These are phyloP conservation scores for Varecia variegata DNA, from an alignment of 2,797 vertebrate species.

Conservation along the genomic window DNA sequence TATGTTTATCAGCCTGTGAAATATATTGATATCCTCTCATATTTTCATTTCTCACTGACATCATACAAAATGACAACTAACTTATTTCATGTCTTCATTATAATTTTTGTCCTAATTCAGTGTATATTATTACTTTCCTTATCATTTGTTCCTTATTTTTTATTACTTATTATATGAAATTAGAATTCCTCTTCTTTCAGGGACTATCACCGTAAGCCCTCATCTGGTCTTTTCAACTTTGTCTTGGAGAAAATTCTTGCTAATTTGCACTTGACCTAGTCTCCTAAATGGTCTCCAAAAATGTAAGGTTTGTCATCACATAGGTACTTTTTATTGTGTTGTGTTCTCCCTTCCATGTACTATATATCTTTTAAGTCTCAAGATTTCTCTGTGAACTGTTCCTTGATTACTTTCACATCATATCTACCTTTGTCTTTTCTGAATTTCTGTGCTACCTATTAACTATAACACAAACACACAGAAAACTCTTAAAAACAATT, in stretches of 20 bases:
- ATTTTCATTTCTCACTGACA: background rate
- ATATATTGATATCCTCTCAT: background rate
- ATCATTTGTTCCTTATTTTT: background rate
- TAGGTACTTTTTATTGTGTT: background rate
- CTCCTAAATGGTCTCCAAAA: background rate
- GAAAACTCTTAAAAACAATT: background rate
- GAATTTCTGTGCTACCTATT: background rate
- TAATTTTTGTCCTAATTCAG: background rate
- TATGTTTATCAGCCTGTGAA: background rate
- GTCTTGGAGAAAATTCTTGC: background rate
- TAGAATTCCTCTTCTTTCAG: slow-evolving; percentile 13
- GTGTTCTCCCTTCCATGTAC: background rate
- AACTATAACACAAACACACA: background rate
- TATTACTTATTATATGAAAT: slow-evolving; percentile 19
- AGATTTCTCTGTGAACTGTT: background rate
- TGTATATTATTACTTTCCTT: slow-evolving; percentile 15
- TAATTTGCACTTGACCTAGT: background rate
- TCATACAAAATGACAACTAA: slow-evolving; percentile 4
- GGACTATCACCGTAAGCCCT: background rate
- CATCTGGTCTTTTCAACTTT: slow-evolving; percentile 24
- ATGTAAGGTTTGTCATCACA: background rate
- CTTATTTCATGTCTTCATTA: slow-evolving; percentile 21
- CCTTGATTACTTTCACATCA: background rate
- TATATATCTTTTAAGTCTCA: background rate
- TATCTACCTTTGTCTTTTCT: background rate